phyloP scores from a whole-genome alignment of 2,113 vertebrate genomes.

The Pan troglodytes region NHGRI_mPanTro3-v2.1_pri NC_072415.2:34818501-34819000 shows the following conservation, averaged over 20 bases:
- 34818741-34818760: conserved; percentile 72
- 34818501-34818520: conserved; percentile 75
- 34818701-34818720: conserved; percentile 68
- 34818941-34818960: conserved; percentile 68
- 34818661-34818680: conserved; percentile 74
- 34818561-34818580: conserved; percentile 77
- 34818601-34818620: conserved; percentile 70
- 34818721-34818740: conserved; percentile 76
- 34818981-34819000: conserved; percentile 77
- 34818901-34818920: conserved; percentile 72
- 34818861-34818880: conserved; percentile 80
- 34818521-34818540: conserved; percentile 77
- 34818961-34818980: conserved; percentile 77
- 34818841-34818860: conserved; percentile 66
- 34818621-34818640: conserved; percentile 78
- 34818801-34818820: conserved; percentile 80
- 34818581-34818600: conserved; percentile 64
- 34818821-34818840: conserved; percentile 70
- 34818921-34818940: conserved; percentile 66
- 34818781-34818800: conserved; percentile 74
- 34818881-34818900: conserved; percentile 79
- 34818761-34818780: conserved; percentile 77
- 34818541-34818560: conserved; percentile 74
- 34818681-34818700: conserved; percentile 61
- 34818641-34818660: conserved; percentile 77